Conservation (phyloP, 1,140 invertebrate species). For the Drosophila fuyamai region DNA sequence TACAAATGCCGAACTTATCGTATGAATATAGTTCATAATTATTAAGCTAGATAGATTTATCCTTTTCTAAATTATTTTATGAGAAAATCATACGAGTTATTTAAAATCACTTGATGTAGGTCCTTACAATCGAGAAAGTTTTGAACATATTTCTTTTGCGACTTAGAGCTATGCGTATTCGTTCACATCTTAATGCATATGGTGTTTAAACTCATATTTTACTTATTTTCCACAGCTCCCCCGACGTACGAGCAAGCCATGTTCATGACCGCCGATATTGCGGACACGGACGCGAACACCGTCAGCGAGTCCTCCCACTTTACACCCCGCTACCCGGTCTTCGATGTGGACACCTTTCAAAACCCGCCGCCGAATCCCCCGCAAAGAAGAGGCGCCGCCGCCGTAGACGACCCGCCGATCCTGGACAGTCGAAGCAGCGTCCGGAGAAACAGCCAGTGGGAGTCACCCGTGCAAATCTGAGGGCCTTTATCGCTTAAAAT, state of each 20-base stretch:
- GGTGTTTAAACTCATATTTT: no score
- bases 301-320: constrained; percentile 69
- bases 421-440: constrained; percentile 16
- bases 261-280: constrained; percentile 80
- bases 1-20: no score
- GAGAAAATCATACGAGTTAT: no score
- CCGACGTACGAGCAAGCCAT: constrained; percentile 81
- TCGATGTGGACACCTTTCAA: constrained; percentile 73
- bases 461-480: constrained; percentile 76
- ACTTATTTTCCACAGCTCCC: constrained; percentile 50
- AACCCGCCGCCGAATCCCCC: constrained; percentile 74
- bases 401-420: constrained; percentile 48
- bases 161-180: no score
- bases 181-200: no score
- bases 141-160: not conserved
- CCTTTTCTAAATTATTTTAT: no score
- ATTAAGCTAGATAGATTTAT: no score
- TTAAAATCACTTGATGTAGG: no score
- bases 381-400: constrained; percentile 56
- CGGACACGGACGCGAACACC: constrained; percentile 75
- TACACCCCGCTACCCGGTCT: constrained; percentile 78
- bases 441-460: constrained; percentile 56
- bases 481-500: constrained; percentile 14
- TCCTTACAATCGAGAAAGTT: no score
- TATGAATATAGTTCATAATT: no score